Conservation (phyloP, 2,797 vertebrate species). For the Holocentrus rufus region DNA sequence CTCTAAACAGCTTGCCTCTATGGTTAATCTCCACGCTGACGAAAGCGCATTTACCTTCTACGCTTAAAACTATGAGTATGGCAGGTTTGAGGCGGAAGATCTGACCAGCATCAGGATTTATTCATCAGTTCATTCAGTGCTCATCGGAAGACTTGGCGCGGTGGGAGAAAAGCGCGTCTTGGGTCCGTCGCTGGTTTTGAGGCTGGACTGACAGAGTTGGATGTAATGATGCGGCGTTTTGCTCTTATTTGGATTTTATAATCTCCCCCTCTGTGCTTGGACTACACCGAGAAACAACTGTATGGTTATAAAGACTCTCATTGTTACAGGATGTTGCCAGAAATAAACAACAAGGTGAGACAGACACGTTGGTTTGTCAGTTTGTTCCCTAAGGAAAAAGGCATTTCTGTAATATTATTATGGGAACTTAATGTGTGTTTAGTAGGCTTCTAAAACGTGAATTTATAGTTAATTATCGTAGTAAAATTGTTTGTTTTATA, state of each 20-base stretch:
- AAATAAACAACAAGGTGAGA: conserved; percentile 85
- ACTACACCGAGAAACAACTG: conserved; percentile 27
- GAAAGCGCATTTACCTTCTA: conserved; percentile 62
- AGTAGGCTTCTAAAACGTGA: too few relatives aligned
- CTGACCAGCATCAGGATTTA: conserved; percentile 58
- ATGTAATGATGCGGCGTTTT: conserved; percentile 51
- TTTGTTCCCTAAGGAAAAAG: too few relatives aligned
- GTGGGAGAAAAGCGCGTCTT: not conserved
- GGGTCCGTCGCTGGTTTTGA: not conserved
- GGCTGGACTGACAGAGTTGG: conserved; percentile 42
- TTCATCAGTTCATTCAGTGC: conserved; percentile 31
- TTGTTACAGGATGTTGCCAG: conserved; percentile 80
- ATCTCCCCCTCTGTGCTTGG: conserved; percentile 49
- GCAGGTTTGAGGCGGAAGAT: conserved; percentile 40
- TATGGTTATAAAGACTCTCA: conserved; percentile 12
- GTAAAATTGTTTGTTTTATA: too few relatives aligned
- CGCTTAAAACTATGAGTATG: conserved; percentile 60
- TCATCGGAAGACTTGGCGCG: conserved; percentile 18
- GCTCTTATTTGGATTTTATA: conserved; percentile 60
- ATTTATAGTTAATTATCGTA: too few relatives aligned
- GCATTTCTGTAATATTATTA: not conserved
- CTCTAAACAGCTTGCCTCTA: conserved; percentile 73
- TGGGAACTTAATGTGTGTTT: not conserved
- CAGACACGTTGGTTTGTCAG: conserved; percentile 41
- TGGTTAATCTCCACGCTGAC: conserved; percentile 79